Conservation (phyloP, 2,113 vertebrate species). For the Mesitornis unicolor region DNA sequence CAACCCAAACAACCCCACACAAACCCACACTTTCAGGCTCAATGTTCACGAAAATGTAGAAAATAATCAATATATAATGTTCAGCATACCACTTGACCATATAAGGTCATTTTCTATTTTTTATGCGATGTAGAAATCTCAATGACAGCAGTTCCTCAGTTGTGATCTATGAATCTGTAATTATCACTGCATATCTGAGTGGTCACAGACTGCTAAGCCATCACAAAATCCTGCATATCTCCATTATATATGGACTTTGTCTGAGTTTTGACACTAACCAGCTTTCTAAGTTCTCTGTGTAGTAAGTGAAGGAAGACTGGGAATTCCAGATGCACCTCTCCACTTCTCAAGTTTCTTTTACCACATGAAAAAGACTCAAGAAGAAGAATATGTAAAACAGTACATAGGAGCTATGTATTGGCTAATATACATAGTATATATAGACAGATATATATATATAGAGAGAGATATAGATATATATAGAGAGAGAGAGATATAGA, state of each 20-base stretch:
- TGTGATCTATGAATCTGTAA: neutral
- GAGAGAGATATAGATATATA: too few relatives aligned
- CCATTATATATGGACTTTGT: neutral
- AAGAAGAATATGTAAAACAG: neutral
- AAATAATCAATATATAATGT: neutral
- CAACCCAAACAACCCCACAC: too few relatives aligned
- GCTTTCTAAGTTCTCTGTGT: neutral
- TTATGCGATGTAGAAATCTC: neutral
- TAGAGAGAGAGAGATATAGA: too few relatives aligned
- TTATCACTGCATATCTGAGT: neutral
- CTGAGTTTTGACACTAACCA: neutral
- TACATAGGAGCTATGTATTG: neutral
- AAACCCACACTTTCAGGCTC: neutral
- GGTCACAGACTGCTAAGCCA: neutral
- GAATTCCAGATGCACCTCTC: neutral
- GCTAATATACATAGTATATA: neutral
- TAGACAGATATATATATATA: too few relatives aligned
- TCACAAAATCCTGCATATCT: neutral
- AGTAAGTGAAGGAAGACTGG: neutral
- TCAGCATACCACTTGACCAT: neutral
- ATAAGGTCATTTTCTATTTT: neutral
- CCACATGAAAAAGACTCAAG: neutral
- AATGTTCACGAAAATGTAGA: neutral
- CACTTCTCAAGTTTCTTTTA: neutral
- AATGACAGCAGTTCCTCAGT: neutral